Evolutionary conservation across 2,888 invertebrate species (phyloP), one percentile per base, ranked within the genome.

Genomic region (Philhelius pedissequus): DNA sequence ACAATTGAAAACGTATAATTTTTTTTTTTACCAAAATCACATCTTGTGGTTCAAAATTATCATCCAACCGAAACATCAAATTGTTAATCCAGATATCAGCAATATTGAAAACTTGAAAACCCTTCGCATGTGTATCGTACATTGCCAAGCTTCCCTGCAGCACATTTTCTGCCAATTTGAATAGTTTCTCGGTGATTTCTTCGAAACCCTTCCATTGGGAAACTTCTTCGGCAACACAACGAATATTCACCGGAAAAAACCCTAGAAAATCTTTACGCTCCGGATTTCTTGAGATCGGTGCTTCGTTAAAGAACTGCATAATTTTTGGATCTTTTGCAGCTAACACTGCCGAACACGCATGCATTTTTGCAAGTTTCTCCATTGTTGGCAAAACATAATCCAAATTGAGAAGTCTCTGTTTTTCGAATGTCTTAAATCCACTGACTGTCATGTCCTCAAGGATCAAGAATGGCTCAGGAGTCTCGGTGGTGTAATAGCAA

Each of bases 381-480:
- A 94, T 87, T 2, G 93, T 92, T 56, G 92, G 89, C 68, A 92
- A 87, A 66, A 92, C 91, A 87, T 94, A 93, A 25, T 92, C 91
- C 76, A 93, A 88, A 88, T 94, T 94, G 11, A 94, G 90, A 15
- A 94, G 93, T 25, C 90, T 88, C 35, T 92, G 91, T 27, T 92
- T 92, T 86, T 93, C 92, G n/a, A 92, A 92, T 91, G 93, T 93
- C 56, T 92, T 91, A 87, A 91, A 94, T n/a, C 93, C 93, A 43
- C 90, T 88, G 2, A 91, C 89, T 15, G 92, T 90, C 86, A 94
- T 90, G 88, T 94, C 94, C 87, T 94, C 93, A 43, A 94, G 88
- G 2, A 94, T 88, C 1, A 92, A 86, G 73, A 92, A 89, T 0
- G 91, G 90, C 52, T 90, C 89, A 1, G 92, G 92, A 20, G 89